Evolutionary conservation across 2,113 vertebrate genomes (phyloP).

Genomic region (Pangasianodon hypophthalmus): DNA sequence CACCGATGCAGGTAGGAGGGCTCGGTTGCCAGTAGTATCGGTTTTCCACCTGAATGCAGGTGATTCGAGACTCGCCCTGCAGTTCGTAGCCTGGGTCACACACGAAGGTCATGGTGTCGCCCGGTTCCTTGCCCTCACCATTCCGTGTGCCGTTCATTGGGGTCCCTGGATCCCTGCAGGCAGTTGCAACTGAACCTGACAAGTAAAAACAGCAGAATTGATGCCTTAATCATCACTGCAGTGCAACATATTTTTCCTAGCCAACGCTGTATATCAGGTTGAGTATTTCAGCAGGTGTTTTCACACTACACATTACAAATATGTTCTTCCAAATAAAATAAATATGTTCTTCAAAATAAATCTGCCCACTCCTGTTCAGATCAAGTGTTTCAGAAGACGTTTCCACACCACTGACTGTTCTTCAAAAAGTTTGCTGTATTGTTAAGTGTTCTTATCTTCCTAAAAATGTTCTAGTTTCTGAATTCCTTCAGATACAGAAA

Average conservation of each 20-base stretch:
- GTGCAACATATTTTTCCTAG: neutral
- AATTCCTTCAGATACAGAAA: neutral
- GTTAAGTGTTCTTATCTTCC: neutral
- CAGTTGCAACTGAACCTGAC: constrained; percentile 92
- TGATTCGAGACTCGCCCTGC: constrained; percentile 94
- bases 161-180: constrained; percentile 86
- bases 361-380: neutral
- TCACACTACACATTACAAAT: neutral
- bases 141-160: constrained; percentile 98
- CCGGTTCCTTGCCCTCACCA: constrained; percentile 93
- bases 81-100: constrained; percentile 98
- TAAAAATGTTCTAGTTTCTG: neutral
- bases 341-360: neutral
- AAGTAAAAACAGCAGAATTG: constrained; percentile 3
- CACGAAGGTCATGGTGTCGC: constrained; percentile 91
- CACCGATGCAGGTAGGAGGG: constrained; percentile 97
- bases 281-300: neutral
- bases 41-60: constrained; percentile 99
- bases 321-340: neutral
- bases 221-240: neutral
- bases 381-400: neutral
- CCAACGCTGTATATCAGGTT: neutral
- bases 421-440: neutral
- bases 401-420: neutral
- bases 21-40: constrained; percentile 99